phyloP scores from a whole-genome alignment of 2,113 vertebrate species.

The Zosterops lateralis region DNA sequence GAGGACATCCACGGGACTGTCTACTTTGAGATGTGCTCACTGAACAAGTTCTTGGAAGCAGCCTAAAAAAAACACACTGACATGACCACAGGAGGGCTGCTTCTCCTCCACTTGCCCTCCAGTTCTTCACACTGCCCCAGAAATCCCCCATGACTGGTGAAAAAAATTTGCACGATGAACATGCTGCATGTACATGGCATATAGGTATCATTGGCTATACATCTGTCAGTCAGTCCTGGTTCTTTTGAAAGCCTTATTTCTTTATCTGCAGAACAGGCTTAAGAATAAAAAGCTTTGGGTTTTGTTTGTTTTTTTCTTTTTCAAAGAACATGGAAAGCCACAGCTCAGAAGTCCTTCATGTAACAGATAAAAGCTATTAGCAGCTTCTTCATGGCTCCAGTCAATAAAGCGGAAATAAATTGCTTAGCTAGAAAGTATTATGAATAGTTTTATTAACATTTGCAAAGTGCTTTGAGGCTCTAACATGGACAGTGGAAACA shows the following conservation, averaged over 20 bases:
- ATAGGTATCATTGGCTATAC: not conserved
- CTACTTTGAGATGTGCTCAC: not conserved
- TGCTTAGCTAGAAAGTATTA: not conserved
- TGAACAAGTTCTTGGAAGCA: not conserved
- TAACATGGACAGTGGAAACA: conserved; percentile 18
- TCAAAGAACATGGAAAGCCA: not conserved
- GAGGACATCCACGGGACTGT: not conserved
- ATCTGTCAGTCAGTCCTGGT: not conserved
- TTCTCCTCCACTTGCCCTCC: not conserved
- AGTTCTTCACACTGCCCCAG: not conserved
- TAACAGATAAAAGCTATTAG: not conserved
- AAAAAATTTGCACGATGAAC: rapidly evolving
- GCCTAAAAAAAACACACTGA: not conserved
- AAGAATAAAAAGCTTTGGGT: not conserved
- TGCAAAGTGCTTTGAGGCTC: conserved; percentile 14
- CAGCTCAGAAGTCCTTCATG: not conserved
- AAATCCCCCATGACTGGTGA: not conserved
- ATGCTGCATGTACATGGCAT: not conserved
- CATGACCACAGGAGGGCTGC: not conserved
- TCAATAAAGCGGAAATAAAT: not conserved
- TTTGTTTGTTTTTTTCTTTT: not conserved
- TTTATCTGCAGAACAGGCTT: not conserved
- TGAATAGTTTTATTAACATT: not conserved
- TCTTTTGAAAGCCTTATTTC: not conserved
- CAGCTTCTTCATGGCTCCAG: not conserved